Conservation (phyloP, 1,140 invertebrate genomes). For the Drosophila equinoxialis region DNA sequence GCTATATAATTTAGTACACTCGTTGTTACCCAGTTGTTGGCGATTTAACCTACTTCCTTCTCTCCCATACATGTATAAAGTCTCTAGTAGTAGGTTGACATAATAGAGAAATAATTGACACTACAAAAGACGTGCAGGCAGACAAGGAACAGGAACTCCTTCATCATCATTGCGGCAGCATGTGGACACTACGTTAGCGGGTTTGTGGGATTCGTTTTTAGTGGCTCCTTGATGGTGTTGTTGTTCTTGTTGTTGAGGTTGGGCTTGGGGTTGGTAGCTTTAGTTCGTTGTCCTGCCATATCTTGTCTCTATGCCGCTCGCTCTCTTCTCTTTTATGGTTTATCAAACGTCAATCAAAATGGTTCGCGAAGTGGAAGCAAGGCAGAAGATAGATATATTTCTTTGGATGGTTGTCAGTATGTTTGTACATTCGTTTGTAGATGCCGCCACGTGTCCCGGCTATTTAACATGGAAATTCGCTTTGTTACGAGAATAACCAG, state of each 20-base stretch:
- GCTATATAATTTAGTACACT: slow-evolving; percentile 1
- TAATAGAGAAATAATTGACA: slow-evolving; percentile 10
- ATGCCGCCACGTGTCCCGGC: slow-evolving; percentile 51
- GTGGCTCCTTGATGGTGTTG: background rate
- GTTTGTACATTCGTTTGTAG: slow-evolving; percentile 19
- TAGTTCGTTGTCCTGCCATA: slow-evolving; percentile 22
- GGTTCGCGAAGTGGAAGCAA: slow-evolving; percentile 40
- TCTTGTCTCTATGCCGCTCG: slow-evolving; percentile 32
- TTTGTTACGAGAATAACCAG: slow-evolving; percentile 37
- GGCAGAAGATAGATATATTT: slow-evolving; percentile 27
- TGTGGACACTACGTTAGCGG: background rate
- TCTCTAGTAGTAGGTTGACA: background rate
- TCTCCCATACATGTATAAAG: background rate
- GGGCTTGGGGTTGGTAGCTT: slow-evolving; percentile 1
- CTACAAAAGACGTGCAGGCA: background rate
- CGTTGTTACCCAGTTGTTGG: background rate
- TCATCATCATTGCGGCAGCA: background rate
- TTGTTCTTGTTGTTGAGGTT: background rate
- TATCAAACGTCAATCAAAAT: slow-evolving; percentile 58
- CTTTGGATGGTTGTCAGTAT: background rate
- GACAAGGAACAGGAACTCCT: background rate
- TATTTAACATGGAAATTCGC: slow-evolving; percentile 62
- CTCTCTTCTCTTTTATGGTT: slow-evolving; percentile 38
- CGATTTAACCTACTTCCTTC: background rate
- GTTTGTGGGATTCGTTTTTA: background rate